Evolutionary conservation across 2,888 invertebrate species (phyloP).

Genomic region (Plagodis pulveraria): DNA sequence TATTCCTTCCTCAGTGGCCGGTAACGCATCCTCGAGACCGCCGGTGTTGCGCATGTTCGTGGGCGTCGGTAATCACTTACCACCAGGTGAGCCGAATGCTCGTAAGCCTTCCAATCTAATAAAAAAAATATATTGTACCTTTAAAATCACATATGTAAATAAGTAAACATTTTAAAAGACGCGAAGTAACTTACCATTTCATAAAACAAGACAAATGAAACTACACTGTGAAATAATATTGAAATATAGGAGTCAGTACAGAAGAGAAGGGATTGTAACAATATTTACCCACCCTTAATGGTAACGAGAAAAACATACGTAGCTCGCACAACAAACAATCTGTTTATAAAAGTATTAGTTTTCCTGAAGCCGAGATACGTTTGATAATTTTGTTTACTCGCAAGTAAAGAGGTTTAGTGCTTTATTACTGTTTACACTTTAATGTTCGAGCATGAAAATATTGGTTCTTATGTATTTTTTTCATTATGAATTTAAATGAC

Average conservation of each 20-base stretch:
- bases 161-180: no score
- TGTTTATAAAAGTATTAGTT: conserved; percentile 39
- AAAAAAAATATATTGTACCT: neutral
- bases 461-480: no score
- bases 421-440: neutral
- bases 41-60: no score
- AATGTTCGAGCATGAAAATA: conserved; percentile 37
- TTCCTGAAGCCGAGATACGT: conserved; percentile 35
- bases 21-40: no score
- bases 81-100: no score
- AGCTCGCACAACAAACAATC: conserved; percentile 27
- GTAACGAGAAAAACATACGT: neutral
- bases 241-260: neutral
- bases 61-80: no score
- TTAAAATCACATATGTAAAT: neutral
- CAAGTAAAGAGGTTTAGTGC: conserved; percentile 31
- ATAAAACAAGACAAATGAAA: conserved; percentile 4
- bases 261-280: neutral
- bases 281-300: conserved; percentile 4
- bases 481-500: conserved; percentile 60
- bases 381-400: conserved; percentile 41
- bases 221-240: neutral
- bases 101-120: no score
- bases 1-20: no score
- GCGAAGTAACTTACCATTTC: neutral